Evolutionary conservation across 2,888 invertebrate genomes (phyloP).

Genomic region (Ormyrus thymus): DNA sequence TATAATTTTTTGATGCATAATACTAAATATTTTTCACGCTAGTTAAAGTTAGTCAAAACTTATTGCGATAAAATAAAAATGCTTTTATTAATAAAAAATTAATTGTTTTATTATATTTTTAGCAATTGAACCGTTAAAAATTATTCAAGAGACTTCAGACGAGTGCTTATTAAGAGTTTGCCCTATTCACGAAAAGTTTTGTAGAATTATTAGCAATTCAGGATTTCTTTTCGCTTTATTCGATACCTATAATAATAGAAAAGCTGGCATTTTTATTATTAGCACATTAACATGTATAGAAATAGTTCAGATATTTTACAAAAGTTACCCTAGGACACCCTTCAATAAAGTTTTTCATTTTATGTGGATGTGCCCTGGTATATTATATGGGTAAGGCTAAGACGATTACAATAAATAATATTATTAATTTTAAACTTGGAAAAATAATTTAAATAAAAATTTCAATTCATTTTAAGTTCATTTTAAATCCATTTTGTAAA

Average conservation of each 20-base stretch:
- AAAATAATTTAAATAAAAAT: neutral
- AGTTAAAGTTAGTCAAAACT: too few relatives aligned
- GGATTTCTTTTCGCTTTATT: slow-evolving; percentile 42
- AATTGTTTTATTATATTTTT: slow-evolving; percentile 3
- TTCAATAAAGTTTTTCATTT: slow-evolving; percentile 41
- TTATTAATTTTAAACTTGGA: neutral
- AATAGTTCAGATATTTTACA: slow-evolving; percentile 25
- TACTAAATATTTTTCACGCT: neutral
- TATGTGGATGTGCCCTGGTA: slow-evolving; percentile 59
- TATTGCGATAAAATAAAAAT: too few relatives aligned
- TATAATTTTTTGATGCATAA: neutral
- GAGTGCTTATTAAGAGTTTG: slow-evolving; percentile 6
- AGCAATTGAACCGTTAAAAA: slow-evolving; percentile 63
- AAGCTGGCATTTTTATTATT: slow-evolving; percentile 57
- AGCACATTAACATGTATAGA: slow-evolving; percentile 54
- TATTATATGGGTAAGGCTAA: slow-evolving; percentile 60
- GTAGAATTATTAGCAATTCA: slow-evolving; percentile 35
- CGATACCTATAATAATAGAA: slow-evolving; percentile 54
- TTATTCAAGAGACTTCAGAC: slow-evolving; percentile 58
- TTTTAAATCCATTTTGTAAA: too few relatives aligned
- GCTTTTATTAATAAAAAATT: neutral
- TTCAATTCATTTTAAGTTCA: neutral
- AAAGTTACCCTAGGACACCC: neutral
- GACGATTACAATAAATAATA: neutral
- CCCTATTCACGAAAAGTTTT: slow-evolving; percentile 43